phyloP scores from a whole-genome alignment of 64 coral and sea anemone genomes.

The Hydrozoanthus tunicans region DNA sequence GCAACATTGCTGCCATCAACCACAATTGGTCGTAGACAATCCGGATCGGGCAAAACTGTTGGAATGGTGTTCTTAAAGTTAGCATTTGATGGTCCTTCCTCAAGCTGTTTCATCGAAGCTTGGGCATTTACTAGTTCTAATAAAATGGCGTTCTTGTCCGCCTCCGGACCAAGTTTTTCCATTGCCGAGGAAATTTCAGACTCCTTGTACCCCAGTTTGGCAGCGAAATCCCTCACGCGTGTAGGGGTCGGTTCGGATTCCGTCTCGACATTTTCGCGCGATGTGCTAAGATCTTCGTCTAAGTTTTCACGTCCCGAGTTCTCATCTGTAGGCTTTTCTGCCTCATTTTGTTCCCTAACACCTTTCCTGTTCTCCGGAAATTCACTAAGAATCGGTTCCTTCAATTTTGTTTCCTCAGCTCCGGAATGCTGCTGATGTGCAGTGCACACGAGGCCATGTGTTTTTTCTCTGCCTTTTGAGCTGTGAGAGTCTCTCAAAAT shows the following conservation, averaged over 20 bases:
- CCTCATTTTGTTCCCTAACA: background rate
- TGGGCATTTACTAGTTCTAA: constrained; percentile 79
- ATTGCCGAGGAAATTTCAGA: constrained; percentile 61
- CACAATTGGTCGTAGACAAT: constrained; percentile 73
- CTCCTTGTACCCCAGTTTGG: constrained; percentile 74
- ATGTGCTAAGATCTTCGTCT: background rate
- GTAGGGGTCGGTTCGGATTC: constrained; percentile 21
- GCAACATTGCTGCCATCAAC: constrained; percentile 96
- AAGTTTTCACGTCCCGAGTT: constrained; percentile 16
- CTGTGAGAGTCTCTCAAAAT: constrained; percentile 1
- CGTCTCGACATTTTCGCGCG: constrained; percentile 43
- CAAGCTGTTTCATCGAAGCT: constrained; percentile 79
- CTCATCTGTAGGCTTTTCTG: background rate
- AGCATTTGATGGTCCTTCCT: constrained; percentile 70
- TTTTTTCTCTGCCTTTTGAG: constrained; percentile 18
- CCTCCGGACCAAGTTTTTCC: constrained; percentile 82
- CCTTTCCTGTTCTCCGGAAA: constrained; percentile 5
- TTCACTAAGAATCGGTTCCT: constrained; percentile 1
- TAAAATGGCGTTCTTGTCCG: constrained; percentile 75
- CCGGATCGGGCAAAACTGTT: constrained; percentile 42
- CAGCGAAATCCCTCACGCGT: constrained; percentile 73
- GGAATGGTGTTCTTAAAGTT: constrained; percentile 37
- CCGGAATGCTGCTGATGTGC: background rate
- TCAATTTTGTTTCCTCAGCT: background rate
- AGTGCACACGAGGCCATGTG: constrained; percentile 7